Percentiles rank a stretch among this genome's conserved stretches.
These are phyloP conservation scores for Cryptosula pallasiana DNA, from an alignment of 2,888 invertebrate genomes.

Conservation along the genomic window DNA sequence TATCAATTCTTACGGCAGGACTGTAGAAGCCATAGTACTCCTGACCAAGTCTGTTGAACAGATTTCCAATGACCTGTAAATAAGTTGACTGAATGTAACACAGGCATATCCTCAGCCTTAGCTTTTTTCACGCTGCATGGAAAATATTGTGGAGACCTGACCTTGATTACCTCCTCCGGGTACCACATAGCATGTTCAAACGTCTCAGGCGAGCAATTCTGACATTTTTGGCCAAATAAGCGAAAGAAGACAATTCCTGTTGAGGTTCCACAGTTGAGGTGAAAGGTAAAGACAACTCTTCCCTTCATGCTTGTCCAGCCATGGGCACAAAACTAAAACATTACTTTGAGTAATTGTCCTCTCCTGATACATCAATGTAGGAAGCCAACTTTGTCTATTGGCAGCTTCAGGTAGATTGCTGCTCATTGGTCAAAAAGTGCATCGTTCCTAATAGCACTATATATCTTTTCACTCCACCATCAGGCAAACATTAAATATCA, in stretches of 20 bases:
- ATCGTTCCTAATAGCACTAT: no score
- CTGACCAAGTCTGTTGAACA: slow-evolving; percentile 54
- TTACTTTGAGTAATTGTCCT: no score
- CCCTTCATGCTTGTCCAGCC: slow-evolving; percentile 58
- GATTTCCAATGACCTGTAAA: slow-evolving; percentile 53
- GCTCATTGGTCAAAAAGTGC: no score
- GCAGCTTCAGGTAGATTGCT: no score
- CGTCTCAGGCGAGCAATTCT: slow-evolving; percentile 49
- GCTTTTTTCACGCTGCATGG: no score
- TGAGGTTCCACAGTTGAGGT: slow-evolving; percentile 40
- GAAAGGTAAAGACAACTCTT: slow-evolving; percentile 54
- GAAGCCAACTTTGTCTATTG: no score
- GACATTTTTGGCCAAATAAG: slow-evolving; percentile 55
- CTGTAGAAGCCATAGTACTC: slow-evolving; percentile 53
- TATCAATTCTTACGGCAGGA: slow-evolving; percentile 49
- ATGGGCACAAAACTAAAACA: slow-evolving; percentile 55
- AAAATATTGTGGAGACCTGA: no score
- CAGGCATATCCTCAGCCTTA: no score
- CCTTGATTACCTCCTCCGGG: slow-evolving; percentile 56
- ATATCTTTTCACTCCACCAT: no score
- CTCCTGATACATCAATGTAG: no score
- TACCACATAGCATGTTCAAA: slow-evolving; percentile 57
- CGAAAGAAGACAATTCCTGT: slow-evolving; percentile 52
- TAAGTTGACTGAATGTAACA: no score
- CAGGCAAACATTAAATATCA: no score